Conservation (phyloP, 2,797 vertebrate species). For the Tapera naevia region DNA sequence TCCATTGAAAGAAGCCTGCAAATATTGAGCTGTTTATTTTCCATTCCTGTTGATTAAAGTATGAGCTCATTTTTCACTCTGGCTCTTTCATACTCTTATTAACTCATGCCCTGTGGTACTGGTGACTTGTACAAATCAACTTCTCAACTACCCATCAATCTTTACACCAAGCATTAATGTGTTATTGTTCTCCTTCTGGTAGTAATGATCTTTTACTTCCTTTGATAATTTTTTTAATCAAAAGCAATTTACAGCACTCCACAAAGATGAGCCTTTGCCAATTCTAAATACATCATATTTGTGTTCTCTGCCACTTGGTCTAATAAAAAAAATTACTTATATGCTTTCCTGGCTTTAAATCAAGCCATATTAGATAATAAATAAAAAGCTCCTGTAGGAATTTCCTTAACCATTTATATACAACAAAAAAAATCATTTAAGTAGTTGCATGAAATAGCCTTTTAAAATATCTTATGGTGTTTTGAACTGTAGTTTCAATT, state of each 20-base stretch:
- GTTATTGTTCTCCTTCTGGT: conserved; percentile 47
- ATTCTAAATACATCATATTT: conserved; percentile 20
- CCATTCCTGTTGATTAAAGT: conserved; percentile 42
- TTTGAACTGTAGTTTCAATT: background rate
- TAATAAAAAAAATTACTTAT: background rate
- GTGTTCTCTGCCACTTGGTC: background rate
- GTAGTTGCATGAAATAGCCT: background rate
- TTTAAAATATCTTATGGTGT: background rate
- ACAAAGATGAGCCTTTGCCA: conserved; percentile 15
- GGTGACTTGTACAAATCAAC: conserved; percentile 50
- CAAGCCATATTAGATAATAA: background rate
- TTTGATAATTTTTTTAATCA: conserved; percentile 37
- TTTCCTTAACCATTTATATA: background rate
- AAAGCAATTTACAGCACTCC: conserved; percentile 35
- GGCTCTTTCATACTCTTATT: conserved; percentile 35
- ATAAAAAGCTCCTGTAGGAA: background rate
- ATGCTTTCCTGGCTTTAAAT: background rate
- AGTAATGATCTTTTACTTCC: conserved; percentile 53
- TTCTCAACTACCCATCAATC: conserved; percentile 34
- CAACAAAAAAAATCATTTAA: background rate
- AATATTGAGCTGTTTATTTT: conserved; percentile 29
- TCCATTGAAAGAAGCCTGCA: background rate
- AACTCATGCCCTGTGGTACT: conserved; percentile 47
- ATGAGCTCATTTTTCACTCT: conserved; percentile 29
- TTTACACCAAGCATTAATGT: conserved; percentile 25